Conservation (phyloP, 2,888 invertebrate species). For the Spilarctia lutea region DNA sequence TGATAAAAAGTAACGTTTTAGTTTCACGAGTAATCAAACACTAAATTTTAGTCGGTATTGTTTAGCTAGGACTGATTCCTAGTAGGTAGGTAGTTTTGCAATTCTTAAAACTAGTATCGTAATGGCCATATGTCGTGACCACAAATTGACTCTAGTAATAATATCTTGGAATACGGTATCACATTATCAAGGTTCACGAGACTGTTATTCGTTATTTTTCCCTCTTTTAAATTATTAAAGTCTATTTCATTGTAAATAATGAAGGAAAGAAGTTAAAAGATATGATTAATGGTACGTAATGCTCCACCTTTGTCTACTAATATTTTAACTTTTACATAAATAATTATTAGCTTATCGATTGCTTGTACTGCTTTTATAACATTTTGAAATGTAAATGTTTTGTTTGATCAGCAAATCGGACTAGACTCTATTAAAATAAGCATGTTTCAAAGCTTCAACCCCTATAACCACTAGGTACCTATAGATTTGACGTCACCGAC, state of each 20-base stretch:
- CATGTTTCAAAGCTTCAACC: conserved; percentile 54
- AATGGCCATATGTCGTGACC: not conserved
- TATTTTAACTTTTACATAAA: too few relatives aligned
- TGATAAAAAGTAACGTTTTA: too few relatives aligned
- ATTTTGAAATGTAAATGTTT: conserved; percentile 11
- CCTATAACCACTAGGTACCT: conserved; percentile 12
- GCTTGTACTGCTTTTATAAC: not conserved
- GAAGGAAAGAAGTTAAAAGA: too few relatives aligned
- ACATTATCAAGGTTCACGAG: not conserved
- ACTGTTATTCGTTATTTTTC: not conserved
- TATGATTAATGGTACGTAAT: too few relatives aligned
- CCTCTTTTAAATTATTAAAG: not conserved
- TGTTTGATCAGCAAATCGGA: conserved; percentile 22
- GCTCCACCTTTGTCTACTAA: too few relatives aligned
- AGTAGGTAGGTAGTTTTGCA: not conserved
- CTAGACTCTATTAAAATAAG: too few relatives aligned
- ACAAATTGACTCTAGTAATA: not conserved
- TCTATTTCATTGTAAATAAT: not conserved
- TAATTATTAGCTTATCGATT: not conserved
- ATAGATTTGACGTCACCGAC: conserved; percentile 62
- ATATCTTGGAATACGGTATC: not conserved
- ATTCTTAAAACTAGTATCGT: not conserved
- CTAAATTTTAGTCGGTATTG: not conserved
- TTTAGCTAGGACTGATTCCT: not conserved
- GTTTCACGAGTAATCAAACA: not conserved